Conservation (phyloP, 1,140 invertebrate genomes). For the Neodiprion fabricii region DNA sequence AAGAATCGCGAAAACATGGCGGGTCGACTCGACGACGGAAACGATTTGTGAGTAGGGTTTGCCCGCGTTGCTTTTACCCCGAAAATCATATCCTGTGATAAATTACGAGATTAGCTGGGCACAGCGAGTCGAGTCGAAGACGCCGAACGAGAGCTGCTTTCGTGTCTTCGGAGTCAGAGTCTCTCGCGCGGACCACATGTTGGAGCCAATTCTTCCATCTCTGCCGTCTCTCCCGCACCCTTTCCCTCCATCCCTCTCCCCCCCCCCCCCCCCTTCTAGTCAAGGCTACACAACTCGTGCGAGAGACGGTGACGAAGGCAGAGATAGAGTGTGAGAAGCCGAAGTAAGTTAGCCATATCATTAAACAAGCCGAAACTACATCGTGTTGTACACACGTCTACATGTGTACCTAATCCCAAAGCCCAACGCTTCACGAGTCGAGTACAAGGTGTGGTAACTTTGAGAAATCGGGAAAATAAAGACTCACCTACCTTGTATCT, state of each 20-base stretch:
- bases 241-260: background rate
- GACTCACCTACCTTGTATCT: too few relatives aligned
- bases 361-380: background rate
- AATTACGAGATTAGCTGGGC: conserved; percentile 52
- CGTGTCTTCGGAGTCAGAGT: conserved; percentile 3
- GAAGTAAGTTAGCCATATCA: conserved; percentile 1
- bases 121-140: conserved; percentile 31
- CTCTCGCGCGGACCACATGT: conserved; percentile 51
- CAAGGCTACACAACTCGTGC: background rate
- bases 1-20: too few relatives aligned
- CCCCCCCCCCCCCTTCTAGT: background rate
- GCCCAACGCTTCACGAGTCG: too few relatives aligned
- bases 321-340: background rate
- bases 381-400: background rate
- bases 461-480: too few relatives aligned
- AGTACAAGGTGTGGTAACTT: too few relatives aligned
- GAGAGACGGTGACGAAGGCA: background rate
- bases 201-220: conserved; percentile 29
- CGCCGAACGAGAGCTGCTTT: conserved; percentile 39
- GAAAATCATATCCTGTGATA: conserved; percentile 51
- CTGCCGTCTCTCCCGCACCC: background rate
- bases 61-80: background rate
- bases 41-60: background rate
- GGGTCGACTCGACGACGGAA: too few relatives aligned
- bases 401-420: too few relatives aligned